Evolutionary conservation across 2,888 invertebrate species (phyloP).

Genomic region (Chydorus sphaericus): DNA sequence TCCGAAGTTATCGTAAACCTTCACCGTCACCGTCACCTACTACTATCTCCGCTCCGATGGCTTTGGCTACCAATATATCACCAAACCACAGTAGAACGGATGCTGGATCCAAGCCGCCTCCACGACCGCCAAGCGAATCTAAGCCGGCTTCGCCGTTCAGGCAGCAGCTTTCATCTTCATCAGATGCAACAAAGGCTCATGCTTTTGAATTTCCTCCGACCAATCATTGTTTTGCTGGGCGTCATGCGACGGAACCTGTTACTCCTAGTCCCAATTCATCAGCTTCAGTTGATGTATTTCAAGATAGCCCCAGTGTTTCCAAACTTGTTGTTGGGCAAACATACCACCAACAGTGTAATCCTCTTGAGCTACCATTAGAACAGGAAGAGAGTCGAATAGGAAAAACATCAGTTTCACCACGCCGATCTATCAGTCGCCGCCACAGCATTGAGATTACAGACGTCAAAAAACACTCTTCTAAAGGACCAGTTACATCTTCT

Average conservation of each 20-base stretch:
- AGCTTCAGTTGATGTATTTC: background rate
- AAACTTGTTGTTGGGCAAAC: background rate
- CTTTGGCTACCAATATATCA: background rate
- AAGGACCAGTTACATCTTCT: background rate
- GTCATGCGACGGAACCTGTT: background rate
- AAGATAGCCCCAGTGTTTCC: constrained; percentile 3
- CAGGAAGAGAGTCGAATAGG: background rate
- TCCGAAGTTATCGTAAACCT: constrained; percentile 46
- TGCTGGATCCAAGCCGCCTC: constrained; percentile 6
- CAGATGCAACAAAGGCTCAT: background rate
- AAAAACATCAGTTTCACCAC: background rate
- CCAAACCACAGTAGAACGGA: background rate
- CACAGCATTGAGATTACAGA: constrained; percentile 3
- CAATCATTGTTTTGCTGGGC: background rate
- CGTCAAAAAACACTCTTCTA: background rate
- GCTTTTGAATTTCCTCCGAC: background rate
- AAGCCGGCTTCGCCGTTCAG: constrained; percentile 3
- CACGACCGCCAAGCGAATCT: constrained; percentile 1
- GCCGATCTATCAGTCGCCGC: background rate
- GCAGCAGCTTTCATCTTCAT: background rate
- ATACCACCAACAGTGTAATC: background rate
- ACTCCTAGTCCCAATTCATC: background rate
- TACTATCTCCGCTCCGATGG: background rate
- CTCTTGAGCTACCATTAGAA: background rate
- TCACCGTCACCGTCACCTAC: background rate